Evolutionary conservation across 2,888 invertebrate genomes (phyloP).

Genomic region (Drosophila emarginata): DNA sequence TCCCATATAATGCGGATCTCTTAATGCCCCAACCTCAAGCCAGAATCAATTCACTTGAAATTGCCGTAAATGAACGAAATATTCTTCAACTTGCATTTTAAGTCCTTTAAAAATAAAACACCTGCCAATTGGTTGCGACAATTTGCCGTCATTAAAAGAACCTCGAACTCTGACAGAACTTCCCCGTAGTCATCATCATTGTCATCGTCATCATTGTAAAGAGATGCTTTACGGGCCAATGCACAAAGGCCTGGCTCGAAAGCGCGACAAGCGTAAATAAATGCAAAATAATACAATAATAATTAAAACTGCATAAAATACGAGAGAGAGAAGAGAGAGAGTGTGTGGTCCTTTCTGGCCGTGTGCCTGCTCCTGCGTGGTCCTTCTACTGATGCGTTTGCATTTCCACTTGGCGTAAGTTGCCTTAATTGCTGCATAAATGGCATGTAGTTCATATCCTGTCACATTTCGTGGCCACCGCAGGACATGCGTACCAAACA

Average conservation of each 20-base stretch:
- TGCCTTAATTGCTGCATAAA: constrained; percentile 73
- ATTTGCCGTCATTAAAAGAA: constrained; percentile 67
- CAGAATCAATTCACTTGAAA: neutral
- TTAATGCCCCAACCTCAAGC: neutral
- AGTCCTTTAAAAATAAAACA: constrained; percentile 41
- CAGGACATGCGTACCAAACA: constrained; percentile 34
- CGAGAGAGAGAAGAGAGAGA: constrained; percentile 12
- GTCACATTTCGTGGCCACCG: constrained; percentile 55
- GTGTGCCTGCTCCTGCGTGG: constrained; percentile 9
- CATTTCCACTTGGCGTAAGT: constrained; percentile 51
- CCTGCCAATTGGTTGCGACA: constrained; percentile 64
- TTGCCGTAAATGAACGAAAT: constrained; percentile 4
- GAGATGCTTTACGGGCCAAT: constrained; percentile 22
- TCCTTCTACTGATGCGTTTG: constrained; percentile 22
- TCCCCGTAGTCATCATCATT: neutral
- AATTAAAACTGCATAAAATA: constrained; percentile 61
- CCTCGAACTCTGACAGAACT: constrained; percentile 21
- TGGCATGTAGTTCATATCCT: constrained; percentile 72
- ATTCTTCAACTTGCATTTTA: constrained; percentile 36
- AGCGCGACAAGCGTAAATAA: constrained; percentile 60
- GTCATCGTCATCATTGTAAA: neutral
- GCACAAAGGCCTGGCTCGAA: constrained; percentile 26
- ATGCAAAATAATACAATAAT: constrained; percentile 75
- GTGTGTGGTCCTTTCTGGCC: neutral
- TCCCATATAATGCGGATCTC: neutral